Evolutionary conservation across 2,888 invertebrate species (phyloP).

Genomic region (Heliconius ismenius): DNA sequence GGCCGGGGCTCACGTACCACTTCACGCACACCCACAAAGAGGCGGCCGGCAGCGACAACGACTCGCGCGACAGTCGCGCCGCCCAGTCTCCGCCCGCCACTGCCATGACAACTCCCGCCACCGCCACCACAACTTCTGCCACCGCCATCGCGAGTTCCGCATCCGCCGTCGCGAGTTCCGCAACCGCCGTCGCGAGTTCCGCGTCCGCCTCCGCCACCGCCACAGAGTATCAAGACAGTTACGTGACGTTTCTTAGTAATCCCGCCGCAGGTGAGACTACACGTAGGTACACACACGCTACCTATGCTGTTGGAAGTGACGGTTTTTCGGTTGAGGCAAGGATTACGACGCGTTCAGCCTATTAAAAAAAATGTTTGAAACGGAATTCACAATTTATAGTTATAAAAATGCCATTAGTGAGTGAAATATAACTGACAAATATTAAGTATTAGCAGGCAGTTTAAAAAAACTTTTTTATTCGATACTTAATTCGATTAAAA

Average conservation of each 20-base stretch:
- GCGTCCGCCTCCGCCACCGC: slow-evolving; percentile 46
- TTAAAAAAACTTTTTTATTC: background rate
- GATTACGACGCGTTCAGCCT: background rate
- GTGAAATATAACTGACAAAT: background rate
- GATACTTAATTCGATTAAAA: background rate
- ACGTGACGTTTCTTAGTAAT: slow-evolving; percentile 85
- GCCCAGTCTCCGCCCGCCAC: slow-evolving; percentile 52
- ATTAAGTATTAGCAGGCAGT: background rate
- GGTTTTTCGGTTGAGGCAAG: background rate
- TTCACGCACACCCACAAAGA: slow-evolving; percentile 94
- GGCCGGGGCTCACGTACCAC: slow-evolving; percentile 97
- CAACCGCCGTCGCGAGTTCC: slow-evolving; percentile 45
- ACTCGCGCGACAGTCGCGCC: slow-evolving; percentile 54
- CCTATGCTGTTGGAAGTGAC: slow-evolving; percentile 34
- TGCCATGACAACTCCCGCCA: slow-evolving; percentile 49
- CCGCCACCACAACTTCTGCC: background rate
- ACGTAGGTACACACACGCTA: slow-evolving; percentile 36
- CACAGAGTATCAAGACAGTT: slow-evolving; percentile 85
- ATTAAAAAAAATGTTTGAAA: background rate
- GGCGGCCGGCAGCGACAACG: slow-evolving; percentile 61
- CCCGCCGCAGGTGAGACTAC: slow-evolving; percentile 66
- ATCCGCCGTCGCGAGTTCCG: background rate
- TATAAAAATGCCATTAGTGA: background rate
- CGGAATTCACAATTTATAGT: background rate
- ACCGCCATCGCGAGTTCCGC: background rate